These are phyloP conservation scores for Kryptolebias marmoratus DNA, from an alignment of 2,113 vertebrate genomes.

Conservation along the genomic window DNA sequence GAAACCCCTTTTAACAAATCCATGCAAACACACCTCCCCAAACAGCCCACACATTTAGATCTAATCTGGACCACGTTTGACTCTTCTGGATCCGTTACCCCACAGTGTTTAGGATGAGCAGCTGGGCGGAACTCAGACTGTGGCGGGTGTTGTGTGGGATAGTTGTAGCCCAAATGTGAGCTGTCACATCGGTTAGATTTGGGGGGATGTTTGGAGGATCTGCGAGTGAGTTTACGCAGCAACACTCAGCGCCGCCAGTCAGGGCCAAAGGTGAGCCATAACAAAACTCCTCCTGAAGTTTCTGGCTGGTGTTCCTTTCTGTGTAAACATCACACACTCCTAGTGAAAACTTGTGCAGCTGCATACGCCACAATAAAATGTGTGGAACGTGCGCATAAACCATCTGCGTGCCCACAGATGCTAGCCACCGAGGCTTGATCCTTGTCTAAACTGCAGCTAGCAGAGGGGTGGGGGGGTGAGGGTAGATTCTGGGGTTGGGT, in stretches of 20 bases:
- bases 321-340: constrained; percentile 16
- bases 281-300: no score
- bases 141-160: no score
- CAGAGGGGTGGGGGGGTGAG: neutral
- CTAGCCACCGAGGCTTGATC: constrained; percentile 22
- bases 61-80: no score
- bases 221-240: neutral
- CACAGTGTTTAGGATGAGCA: neutral
- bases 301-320: neutral
- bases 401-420: neutral
- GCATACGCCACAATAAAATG: constrained; percentile 38
- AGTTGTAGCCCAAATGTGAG: neutral
- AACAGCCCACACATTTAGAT: no score
- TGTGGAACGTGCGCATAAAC: constrained; percentile 30
- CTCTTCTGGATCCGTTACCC: no score
- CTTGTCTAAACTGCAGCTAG: constrained; percentile 42
- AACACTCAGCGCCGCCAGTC: neutral
- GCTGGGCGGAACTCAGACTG: neutral
- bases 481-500: constrained; percentile 38
- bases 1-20: no score
- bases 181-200: neutral
- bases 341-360: constrained; percentile 17
- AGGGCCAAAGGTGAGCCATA: neutral
- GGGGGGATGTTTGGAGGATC: neutral
- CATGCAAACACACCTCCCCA: no score